Percentiles rank a stretch among this genome's conserved stretches.
Evolutionary conservation across 1,140 invertebrate genomes (phyloP).

Genomic region (Camponotus pennsylvanicus): DNA sequence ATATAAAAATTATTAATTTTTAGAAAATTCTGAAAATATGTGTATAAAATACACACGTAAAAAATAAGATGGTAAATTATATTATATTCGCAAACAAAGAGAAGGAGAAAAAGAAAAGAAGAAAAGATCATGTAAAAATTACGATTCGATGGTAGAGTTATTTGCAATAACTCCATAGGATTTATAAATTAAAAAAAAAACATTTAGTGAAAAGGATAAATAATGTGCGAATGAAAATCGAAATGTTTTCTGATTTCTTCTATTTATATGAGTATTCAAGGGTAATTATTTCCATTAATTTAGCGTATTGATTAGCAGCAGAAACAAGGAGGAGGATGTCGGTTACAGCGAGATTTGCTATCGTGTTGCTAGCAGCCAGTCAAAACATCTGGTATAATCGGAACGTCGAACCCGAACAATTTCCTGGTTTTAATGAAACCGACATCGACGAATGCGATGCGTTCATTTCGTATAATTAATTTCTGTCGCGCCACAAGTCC

Average conservation of each 20-base stretch:
- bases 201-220: background rate
- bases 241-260: background rate
- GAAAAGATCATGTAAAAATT: background rate
- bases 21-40: background rate
- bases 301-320: conserved; percentile 31
- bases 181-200: background rate
- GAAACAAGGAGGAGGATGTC: conserved; percentile 6
- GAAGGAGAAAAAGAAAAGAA: background rate
- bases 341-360: conserved; percentile 30
- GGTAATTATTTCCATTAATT: conserved; percentile 55
- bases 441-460: conserved; percentile 76
- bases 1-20: background rate
- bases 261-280: conserved; percentile 4
- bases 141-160: background rate
- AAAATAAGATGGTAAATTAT: background rate
- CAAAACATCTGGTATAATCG: conserved; percentile 65
- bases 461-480: conserved; percentile 85
- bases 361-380: conserved; percentile 48
- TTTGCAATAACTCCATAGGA: background rate
- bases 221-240: background rate
- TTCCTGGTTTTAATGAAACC: conserved; percentile 85
- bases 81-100: background rate
- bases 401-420: conserved; percentile 82
- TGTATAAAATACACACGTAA: background rate
- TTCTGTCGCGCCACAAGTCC: conserved; percentile 57